phyloP scores from a whole-genome alignment of 2,113 vertebrate genomes.

The Haplotaxodon microlepis region DNA sequence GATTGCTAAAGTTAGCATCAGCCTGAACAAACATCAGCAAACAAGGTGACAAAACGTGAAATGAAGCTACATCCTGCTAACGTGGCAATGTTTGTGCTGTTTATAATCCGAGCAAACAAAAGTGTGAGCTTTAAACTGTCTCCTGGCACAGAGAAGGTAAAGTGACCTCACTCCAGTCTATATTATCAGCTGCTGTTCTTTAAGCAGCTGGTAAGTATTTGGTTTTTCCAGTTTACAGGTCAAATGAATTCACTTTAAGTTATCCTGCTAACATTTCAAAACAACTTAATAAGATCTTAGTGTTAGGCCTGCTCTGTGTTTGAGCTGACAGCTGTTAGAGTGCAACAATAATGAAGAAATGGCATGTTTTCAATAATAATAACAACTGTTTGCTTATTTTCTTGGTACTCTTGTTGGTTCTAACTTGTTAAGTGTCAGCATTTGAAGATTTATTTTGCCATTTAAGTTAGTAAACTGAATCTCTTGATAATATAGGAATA shows the following conservation, averaged over 20 bases:
- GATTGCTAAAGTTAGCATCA: background rate
- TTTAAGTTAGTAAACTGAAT: background rate
- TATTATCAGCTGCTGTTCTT: background rate
- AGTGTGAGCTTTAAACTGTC: background rate
- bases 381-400: fast-evolving
- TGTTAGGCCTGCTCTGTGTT: background rate
- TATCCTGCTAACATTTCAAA: background rate
- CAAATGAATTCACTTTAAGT: background rate
- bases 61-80: background rate
- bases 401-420: background rate
- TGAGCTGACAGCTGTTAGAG: background rate
- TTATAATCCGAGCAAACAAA: background rate
- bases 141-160: background rate
- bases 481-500: background rate
- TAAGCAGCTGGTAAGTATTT: background rate
- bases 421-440: background rate
- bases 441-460: background rate
- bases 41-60: background rate
- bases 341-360: background rate
- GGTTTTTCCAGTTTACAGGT: fast-evolving
- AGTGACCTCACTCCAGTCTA: background rate
- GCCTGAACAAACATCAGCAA: background rate
- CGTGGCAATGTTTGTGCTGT: fast-evolving
- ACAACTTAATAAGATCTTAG: background rate
- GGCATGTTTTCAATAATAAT: fast-evolving